Conservation (phyloP, 2,797 vertebrate species). For the Lycodopsis pacificus region DNA sequence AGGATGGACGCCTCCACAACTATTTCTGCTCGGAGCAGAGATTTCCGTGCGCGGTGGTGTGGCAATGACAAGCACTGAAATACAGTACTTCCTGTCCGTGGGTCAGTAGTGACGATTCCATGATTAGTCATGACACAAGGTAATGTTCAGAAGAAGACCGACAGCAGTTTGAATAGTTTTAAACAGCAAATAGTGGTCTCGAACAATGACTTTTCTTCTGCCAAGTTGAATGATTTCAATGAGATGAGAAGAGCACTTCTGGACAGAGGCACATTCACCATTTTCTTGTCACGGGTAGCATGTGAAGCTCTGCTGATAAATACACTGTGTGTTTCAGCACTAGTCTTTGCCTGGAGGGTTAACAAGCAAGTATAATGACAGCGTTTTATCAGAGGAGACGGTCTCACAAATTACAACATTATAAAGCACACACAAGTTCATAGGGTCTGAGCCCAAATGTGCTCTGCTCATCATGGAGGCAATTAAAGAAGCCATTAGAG, state of each 20-base stretch:
- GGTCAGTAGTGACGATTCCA: not conserved
- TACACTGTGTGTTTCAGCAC: conserved; percentile 37
- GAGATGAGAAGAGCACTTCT: no score
- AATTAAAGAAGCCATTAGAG: not conserved
- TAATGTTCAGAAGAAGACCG: not conserved
- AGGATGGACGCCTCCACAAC: not conserved
- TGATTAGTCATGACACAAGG: not conserved
- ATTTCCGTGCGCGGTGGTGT: not conserved
- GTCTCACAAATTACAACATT: conserved; percentile 34
- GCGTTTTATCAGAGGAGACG: conserved; percentile 55
- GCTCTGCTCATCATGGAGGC: not conserved
- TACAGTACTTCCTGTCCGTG: not conserved
- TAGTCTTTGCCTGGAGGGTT: conserved; percentile 30
- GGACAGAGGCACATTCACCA: conserved; percentile 24
- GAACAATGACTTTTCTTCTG: not conserved
- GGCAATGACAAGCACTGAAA: not conserved
- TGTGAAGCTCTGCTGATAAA: conserved; percentile 71
- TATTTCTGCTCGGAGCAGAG: no score
- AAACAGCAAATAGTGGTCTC: not conserved
- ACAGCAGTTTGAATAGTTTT: not conserved
- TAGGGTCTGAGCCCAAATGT: not conserved
- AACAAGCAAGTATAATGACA: conserved; percentile 59
- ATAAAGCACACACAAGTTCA: conserved; percentile 21
- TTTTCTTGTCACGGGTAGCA: conserved; percentile 63
- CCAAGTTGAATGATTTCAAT: no score